Evolutionary conservation across 2,113 vertebrate species (phyloP), one percentile per base, ranked within the genome.

Genomic region (Lepisosteus oculatus): DNA sequence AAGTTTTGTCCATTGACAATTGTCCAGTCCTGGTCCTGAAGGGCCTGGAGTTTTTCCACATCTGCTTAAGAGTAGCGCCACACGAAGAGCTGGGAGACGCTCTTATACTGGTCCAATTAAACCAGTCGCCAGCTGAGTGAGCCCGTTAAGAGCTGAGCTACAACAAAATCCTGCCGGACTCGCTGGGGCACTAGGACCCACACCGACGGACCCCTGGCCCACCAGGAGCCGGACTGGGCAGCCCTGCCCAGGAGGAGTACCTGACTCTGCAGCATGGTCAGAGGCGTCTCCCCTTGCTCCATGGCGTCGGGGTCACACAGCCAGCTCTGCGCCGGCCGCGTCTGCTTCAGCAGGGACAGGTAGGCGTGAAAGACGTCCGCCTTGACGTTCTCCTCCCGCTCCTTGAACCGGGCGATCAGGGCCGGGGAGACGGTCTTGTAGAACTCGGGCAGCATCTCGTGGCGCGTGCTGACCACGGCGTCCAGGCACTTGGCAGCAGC

Each of bases 181-280:
- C 29, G 29, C 29, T 29, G 29, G 29, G 29, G 29, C 29, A 29
- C 29, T 29, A 29, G 29, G 29, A 29, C 29, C 29, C 29, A 29
- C 29, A 29, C 29, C 1, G 29, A 29, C 29, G 29, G 29, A 29
- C 29, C 29, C 29, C 29, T 29, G 29, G 47, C 47, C 9, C 47
- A 6, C 47, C 5, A 51, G 5, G 47, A 51, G 47, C 47, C 47
- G 5, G 47, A 51, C 5, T 51, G 47, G 9, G 47, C 9, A 9
- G 47, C 5, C 5, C 47, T 51, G 47, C 47, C 5, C 47, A 51
- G 47, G 47, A 9, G 47, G 5, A 51, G 29, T 75, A 97, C 97
- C 96, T 99, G 97, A 84, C 94, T 98, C 89, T 98, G 96, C 81
- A 99, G 95, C 97, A 99, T 97, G 12, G 96, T 98, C 51, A 99